phyloP scores from a whole-genome alignment of 2,888 invertebrate genomes.

The Spisula subtruncata region DNA sequence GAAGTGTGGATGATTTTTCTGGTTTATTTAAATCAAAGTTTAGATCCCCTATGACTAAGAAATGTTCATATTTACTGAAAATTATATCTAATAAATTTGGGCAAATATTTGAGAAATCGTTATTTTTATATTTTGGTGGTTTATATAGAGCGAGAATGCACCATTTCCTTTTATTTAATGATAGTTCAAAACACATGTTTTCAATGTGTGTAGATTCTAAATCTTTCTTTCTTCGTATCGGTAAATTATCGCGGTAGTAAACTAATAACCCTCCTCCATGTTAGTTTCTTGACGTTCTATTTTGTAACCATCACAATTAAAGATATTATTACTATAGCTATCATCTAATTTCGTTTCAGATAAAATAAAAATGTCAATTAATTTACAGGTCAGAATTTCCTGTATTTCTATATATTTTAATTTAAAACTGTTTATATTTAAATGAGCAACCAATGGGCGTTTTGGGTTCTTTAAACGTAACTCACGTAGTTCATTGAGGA shows the following conservation, averaged over 20 bases:
- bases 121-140: constrained; percentile 38
- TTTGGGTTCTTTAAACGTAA: too few relatives aligned
- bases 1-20: constrained; percentile 25
- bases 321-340: too few relatives aligned
- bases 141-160: constrained; percentile 40
- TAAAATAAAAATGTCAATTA: too few relatives aligned
- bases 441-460: too few relatives aligned
- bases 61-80: constrained; percentile 48
- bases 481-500: too few relatives aligned
- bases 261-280: constrained; percentile 52
- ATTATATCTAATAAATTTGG: constrained; percentile 42
- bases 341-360: too few relatives aligned
- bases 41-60: constrained; percentile 45
- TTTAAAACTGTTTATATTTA: too few relatives aligned
- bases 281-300: constrained; percentile 10
- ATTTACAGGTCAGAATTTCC: too few relatives aligned
- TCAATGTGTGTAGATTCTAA: constrained; percentile 41
- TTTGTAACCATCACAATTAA: too few relatives aligned
- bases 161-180: constrained; percentile 46
- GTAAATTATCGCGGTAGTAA: constrained; percentile 48
- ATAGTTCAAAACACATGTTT: constrained; percentile 45
- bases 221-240: constrained; percentile 40
- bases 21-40: constrained; percentile 47
- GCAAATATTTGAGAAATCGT: constrained; percentile 22
- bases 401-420: too few relatives aligned